A percentile compares a stretch with the other conserved stretches of the same genome.
Evolutionary conservation across 2,113 vertebrate genomes (phyloP).

Genomic region (Leucopternis melanops): DNA sequence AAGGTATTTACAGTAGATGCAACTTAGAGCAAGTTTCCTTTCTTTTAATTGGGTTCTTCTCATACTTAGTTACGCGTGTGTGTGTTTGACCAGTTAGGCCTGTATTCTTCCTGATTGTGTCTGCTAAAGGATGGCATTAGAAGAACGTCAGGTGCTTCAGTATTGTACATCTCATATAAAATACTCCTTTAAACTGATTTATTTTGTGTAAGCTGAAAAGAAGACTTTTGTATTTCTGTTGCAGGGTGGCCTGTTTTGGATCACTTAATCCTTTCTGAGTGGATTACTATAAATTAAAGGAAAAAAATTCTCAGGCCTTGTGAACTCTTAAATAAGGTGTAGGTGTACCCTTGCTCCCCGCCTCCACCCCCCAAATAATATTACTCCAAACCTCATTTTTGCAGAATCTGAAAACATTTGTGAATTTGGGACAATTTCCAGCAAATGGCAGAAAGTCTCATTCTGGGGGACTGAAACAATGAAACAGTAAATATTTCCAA

Average conservation of each 20-base stretch:
- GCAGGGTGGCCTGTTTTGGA: neutral
- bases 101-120: neutral
- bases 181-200: neutral
- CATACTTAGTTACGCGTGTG: neutral
- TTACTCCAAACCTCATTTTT: neutral
- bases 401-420: neutral
- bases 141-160: neutral
- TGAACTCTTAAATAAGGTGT: neutral
- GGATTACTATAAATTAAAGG: neutral
- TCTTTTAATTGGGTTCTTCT: neutral
- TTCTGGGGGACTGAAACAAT: neutral
- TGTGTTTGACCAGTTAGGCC: neutral
- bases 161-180: neutral
- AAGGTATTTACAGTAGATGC: neutral
- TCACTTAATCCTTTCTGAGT: neutral
- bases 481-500: neutral
- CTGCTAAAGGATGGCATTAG: neutral
- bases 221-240: neutral
- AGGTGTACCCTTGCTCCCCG: neutral
- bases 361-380: neutral
- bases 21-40: neutral
- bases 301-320: neutral
- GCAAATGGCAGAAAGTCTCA: neutral
- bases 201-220: neutral
- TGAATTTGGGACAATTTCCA: conserved; percentile 6